Conservation (phyloP, 2,113 vertebrate species). For the Brachyhypopomus gauderio region DNA sequence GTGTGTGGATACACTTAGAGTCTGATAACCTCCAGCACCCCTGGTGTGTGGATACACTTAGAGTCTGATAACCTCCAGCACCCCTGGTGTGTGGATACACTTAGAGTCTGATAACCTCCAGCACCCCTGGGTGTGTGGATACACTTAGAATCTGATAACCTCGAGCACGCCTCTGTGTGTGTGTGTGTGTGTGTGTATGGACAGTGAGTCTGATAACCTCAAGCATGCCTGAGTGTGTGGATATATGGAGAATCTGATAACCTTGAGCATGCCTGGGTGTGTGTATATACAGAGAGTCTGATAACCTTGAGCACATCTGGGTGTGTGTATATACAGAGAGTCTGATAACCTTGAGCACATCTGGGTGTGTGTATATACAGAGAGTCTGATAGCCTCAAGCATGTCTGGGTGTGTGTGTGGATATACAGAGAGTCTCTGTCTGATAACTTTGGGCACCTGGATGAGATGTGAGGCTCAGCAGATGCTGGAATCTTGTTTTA, state of each 20-base stretch:
- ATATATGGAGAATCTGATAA: too few species aligned
- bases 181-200: too few species aligned
- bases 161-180: neutral
- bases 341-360: neutral
- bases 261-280: slow-evolving; percentile 27
- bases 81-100: too few species aligned
- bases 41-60: neutral
- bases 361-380: neutral
- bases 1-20: too few species aligned
- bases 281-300: too few species aligned
- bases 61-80: too few species aligned
- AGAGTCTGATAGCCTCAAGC: neutral
- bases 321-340: too few species aligned
- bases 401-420: too few species aligned
- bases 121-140: slow-evolving; percentile 18
- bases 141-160: neutral
- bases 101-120: neutral
- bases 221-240: slow-evolving; percentile 15
- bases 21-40: slow-evolving; percentile 1
- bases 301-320: too few species aligned
- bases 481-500: neutral
- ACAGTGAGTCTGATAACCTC: too few species aligned
- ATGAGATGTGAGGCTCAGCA: neutral
- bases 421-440: too few species aligned
- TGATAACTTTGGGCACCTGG: too few species aligned